phyloP scores from a whole-genome alignment of 1,140 invertebrate genomes.

The Drosophila nigromelanica region DNA sequence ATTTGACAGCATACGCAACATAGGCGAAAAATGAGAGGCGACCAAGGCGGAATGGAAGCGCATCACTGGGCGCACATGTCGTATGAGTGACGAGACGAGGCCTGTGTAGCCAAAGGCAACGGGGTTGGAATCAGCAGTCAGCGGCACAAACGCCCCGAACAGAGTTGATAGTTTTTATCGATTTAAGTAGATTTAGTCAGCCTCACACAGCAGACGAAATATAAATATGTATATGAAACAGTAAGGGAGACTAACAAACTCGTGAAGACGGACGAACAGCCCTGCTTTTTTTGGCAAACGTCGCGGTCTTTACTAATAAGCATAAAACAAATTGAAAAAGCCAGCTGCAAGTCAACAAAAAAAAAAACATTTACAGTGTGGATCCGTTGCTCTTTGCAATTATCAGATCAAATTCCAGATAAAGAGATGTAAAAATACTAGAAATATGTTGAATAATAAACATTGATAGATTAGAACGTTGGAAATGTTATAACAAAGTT shows the following conservation, averaged over 20 bases:
- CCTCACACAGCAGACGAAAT: constrained; percentile 26
- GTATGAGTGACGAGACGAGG: constrained; percentile 72
- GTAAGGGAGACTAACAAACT: not conserved
- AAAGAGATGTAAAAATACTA: not conserved
- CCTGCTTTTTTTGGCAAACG: constrained; percentile 54
- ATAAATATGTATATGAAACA: constrained; percentile 1
- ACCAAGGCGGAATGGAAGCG: constrained; percentile 35
- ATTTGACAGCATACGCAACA: constrained; percentile 82
- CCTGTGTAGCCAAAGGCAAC: not conserved
- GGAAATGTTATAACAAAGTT: too few relatives aligned
- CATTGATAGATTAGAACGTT: too few relatives aligned
- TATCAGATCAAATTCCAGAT: not conserved
- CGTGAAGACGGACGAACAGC: constrained; percentile 14
- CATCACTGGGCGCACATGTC: constrained; percentile 70
- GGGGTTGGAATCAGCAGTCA: constrained; percentile 21
- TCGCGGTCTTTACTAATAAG: constrained; percentile 62
- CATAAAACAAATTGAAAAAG: constrained; percentile 32
- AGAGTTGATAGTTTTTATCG: constrained; percentile 83
- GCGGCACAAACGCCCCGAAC: constrained; percentile 70
- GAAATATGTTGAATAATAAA: too few relatives aligned
- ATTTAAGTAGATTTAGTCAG: constrained; percentile 62
- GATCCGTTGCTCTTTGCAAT: not conserved
- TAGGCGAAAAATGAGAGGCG: constrained; percentile 78
- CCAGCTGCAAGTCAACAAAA: not conserved
- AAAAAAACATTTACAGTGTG: not conserved